Evolutionary conservation across 2,113 vertebrate genomes (phyloP).

Genomic region (Cyanoliseus patagonus): DNA sequence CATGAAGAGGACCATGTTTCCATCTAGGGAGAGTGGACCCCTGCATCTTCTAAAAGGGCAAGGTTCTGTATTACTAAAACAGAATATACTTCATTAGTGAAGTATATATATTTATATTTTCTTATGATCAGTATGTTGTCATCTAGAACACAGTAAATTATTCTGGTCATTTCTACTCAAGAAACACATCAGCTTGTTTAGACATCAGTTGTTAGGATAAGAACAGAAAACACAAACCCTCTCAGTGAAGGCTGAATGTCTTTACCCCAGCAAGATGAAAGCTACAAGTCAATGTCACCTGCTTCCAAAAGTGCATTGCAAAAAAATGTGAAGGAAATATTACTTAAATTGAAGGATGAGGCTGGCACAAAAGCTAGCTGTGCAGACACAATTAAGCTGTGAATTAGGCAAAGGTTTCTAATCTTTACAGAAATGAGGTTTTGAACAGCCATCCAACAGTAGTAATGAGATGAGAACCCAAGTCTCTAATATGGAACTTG

Average conservation of each 20-base stretch:
- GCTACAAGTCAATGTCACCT: background rate
- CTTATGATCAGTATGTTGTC: background rate
- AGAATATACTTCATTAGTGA: background rate
- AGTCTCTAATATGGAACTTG: background rate
- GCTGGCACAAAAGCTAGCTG: background rate
- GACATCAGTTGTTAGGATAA: background rate
- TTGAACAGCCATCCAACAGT: background rate
- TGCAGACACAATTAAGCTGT: background rate
- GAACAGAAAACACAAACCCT: background rate
- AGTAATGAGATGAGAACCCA: background rate
- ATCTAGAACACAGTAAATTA: background rate
- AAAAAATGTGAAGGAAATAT: constrained; percentile 1
- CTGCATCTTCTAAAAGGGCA: background rate
- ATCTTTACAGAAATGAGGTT: background rate
- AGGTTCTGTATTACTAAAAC: background rate
- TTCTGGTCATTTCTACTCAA: background rate
- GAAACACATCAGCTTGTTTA: background rate
- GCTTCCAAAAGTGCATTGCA: background rate
- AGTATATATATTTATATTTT: background rate
- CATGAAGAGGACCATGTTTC: background rate
- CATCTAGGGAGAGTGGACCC: background rate
- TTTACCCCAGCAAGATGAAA: background rate
- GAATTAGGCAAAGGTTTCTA: background rate
- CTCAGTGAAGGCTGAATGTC: background rate
- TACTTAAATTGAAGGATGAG: background rate